Conservation (phyloP, 2,797 vertebrate species). For the Mormyrus hasselquistii region DNA sequence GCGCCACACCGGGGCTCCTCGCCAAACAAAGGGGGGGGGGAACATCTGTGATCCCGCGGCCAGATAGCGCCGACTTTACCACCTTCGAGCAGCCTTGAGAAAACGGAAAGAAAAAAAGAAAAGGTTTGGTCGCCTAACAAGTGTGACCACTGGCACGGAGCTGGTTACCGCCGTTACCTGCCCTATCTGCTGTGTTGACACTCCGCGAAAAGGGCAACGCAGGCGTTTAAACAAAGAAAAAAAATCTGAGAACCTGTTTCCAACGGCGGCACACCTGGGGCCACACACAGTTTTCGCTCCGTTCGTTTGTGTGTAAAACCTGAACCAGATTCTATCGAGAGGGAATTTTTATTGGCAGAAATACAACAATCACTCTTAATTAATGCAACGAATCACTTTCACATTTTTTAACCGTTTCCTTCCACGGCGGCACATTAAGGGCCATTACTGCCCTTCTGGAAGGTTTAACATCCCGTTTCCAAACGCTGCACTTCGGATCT, state of each 20-base stretch:
- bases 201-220: neutral
- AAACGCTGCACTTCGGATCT: neutral
- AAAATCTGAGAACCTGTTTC: neutral
- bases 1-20: constrained; percentile 2
- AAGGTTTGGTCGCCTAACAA: neutral
- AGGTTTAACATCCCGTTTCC: neutral
- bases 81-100: constrained; percentile 23
- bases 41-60: constrained; percentile 16
- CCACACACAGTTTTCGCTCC: neutral
- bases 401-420: neutral
- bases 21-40: constrained; percentile 35
- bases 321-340: neutral
- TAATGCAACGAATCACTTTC: neutral
- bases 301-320: neutral
- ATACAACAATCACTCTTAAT: neutral
- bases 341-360: constrained; percentile 6
- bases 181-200: constrained; percentile 9
- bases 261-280: neutral
- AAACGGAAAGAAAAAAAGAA: constrained; percentile 8
- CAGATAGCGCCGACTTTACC: constrained; percentile 29
- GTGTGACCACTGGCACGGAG: neutral
- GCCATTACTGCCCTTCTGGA: neutral
- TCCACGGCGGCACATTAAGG: neutral
- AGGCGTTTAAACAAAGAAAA: constrained; percentile 12
- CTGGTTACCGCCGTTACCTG: neutral